Conservation (phyloP, 1,140 invertebrate genomes). For the Brevipalpus yothersi region DNA sequence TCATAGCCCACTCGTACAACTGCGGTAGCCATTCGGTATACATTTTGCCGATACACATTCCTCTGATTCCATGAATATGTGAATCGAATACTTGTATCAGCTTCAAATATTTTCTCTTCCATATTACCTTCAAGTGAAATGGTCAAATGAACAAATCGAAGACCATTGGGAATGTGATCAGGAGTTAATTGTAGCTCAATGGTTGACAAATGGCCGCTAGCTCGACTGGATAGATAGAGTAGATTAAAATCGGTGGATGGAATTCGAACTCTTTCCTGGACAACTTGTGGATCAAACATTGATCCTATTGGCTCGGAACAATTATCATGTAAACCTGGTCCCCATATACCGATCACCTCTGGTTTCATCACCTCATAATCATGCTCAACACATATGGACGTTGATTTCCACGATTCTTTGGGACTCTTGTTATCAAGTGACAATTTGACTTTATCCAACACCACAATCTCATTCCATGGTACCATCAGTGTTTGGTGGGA, state of each 20-base stretch:
- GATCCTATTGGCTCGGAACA: slow-evolving; percentile 71
- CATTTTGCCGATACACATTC: slow-evolving; percentile 28
- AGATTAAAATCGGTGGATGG: slow-evolving; percentile 38
- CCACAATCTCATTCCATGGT: slow-evolving; percentile 84
- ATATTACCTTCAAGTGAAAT: slow-evolving; percentile 24
- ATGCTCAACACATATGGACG: slow-evolving; percentile 41
- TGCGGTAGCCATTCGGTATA: slow-evolving; percentile 62
- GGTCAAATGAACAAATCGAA: slow-evolving; percentile 17
- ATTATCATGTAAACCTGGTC: slow-evolving; percentile 61
- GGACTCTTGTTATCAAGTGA: neutral
- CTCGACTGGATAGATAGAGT: slow-evolving; percentile 22
- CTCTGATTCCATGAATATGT: slow-evolving; percentile 26
- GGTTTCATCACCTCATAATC: slow-evolving; percentile 78
- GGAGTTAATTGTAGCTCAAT: slow-evolving; percentile 24
- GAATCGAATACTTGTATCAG: slow-evolving; percentile 23
- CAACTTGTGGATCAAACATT: slow-evolving; percentile 75
- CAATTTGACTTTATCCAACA: slow-evolving; percentile 38
- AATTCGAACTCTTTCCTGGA: slow-evolving; percentile 77
- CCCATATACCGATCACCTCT: slow-evolving; percentile 80
- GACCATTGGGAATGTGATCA: slow-evolving; percentile 21
- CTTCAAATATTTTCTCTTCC: slow-evolving; percentile 23
- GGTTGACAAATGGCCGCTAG: slow-evolving; percentile 23
- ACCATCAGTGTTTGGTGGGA: slow-evolving; percentile 50
- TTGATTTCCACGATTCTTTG: neutral
- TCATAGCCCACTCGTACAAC: slow-evolving; percentile 61